Conservation (phyloP, 2,888 invertebrate species). For the Ceraclea dissimilis region DNA sequence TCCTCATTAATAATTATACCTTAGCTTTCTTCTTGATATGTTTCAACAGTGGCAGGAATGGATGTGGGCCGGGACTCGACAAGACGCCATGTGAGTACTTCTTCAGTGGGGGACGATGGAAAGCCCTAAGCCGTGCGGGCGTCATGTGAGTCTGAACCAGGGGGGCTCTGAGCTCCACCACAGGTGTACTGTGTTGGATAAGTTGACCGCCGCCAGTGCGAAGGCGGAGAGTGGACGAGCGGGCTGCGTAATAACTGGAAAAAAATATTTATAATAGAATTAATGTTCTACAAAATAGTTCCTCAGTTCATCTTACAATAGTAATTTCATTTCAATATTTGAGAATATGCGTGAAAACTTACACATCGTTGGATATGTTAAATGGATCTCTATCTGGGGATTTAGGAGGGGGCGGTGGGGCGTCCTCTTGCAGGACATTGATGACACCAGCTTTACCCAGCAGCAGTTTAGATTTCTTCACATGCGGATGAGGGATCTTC, state of each 20-base stretch:
- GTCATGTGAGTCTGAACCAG: conserved; percentile 95
- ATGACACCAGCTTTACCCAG: conserved; percentile 94
- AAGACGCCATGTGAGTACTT: conserved; percentile 78
- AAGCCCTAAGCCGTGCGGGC: conserved; percentile 66
- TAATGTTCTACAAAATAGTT: neutral
- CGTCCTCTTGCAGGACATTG: conserved; percentile 87
- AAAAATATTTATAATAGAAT: no score
- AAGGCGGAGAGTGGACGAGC: conserved; percentile 72
- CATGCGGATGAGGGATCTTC: conserved; percentile 89
- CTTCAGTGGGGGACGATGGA: conserved; percentile 88
- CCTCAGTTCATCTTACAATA: neutral
- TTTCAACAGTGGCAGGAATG: conserved; percentile 78
- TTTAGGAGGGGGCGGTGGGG: conserved; percentile 85
- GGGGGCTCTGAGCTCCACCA: conserved; percentile 87
- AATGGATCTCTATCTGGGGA: conserved; percentile 92
- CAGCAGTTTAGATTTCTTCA: conserved; percentile 86
- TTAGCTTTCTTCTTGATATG: conserved; percentile 88
- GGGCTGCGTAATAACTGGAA: conserved; percentile 83
- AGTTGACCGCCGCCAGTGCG: conserved; percentile 87
- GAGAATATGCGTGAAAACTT: conserved; percentile 41
- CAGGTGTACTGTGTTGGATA: conserved; percentile 96
- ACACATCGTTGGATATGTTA: conserved; percentile 97
- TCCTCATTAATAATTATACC: conserved; percentile 39
- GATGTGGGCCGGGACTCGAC: conserved; percentile 65
- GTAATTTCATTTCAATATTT: no score